These are phyloP conservation scores for Orthosia cruda DNA, from an alignment of 2,888 invertebrate genomes.

Conservation along the genomic window DNA sequence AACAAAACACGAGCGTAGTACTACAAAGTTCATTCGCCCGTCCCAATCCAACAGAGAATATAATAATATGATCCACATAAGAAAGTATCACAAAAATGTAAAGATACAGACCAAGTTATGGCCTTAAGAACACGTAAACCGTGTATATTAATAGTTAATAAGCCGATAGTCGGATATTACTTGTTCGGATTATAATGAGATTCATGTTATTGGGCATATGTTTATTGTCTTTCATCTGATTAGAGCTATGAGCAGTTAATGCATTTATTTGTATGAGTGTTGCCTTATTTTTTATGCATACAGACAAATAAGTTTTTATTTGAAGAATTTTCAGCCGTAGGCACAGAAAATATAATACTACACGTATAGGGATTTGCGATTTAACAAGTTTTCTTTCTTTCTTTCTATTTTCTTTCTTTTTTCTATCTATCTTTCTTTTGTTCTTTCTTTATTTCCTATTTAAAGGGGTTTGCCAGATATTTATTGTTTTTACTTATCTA, in stretches of 20 bases:
- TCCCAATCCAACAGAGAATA: background rate
- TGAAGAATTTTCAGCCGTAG: no score
- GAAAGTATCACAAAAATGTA: constrained; percentile 10
- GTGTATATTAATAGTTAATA: constrained; percentile 33
- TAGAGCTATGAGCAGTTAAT: background rate
- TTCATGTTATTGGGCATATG: constrained; percentile 10
- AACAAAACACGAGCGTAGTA: background rate
- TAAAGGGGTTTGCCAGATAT: no score
- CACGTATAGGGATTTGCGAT: no score
- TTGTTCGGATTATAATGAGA: constrained; percentile 40
- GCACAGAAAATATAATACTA: no score
- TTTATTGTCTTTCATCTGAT: constrained; percentile 4
- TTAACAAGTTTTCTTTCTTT: no score
- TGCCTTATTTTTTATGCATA: no score
- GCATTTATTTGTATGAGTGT: background rate
- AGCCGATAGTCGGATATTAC: constrained; percentile 37
- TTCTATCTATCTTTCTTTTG: no score
- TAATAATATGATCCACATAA: constrained; percentile 4
- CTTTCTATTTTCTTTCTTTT: no score
- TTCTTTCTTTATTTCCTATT: no score
- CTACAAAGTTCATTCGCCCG: background rate
- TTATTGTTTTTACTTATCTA: no score
- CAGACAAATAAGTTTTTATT: no score
- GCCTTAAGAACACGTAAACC: constrained; percentile 10
- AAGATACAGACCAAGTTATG: constrained; percentile 1